phyloP scores from a whole-genome alignment of 2,113 vertebrate genomes.

The Zootoca vivipara region DNA sequence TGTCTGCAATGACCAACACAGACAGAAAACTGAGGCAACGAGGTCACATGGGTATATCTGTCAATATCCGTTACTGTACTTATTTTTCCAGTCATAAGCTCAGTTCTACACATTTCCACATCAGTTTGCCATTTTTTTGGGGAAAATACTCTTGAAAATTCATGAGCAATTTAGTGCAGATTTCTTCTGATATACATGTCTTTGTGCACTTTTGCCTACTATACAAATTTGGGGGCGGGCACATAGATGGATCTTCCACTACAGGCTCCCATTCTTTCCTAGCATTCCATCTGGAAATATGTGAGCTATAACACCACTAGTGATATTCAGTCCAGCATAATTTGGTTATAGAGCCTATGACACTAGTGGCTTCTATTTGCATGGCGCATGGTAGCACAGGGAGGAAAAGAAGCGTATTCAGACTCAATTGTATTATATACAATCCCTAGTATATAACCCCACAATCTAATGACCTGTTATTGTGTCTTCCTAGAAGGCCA shows the following conservation, averaged over 20 bases:
- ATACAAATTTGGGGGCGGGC: no score
- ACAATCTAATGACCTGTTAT: conserved; percentile 38
- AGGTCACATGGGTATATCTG: not conserved
- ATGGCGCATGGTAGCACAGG: not conserved
- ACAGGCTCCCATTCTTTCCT: not conserved
- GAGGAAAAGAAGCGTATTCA: not conserved
- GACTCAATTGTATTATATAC: not conserved
- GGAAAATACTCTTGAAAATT: no score
- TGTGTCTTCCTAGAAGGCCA: conserved; percentile 15
- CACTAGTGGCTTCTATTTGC: not conserved
- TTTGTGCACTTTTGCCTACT: no score
- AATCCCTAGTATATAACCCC: conserved; percentile 26
- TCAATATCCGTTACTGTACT: no score
- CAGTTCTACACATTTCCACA: no score
- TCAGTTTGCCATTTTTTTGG: no score
- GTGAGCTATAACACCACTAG: not conserved
- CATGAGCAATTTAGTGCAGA: no score
- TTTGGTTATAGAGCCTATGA: not conserved
- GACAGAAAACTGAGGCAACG: not conserved
- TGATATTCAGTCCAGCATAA: not conserved
- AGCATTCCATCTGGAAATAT: not conserved
- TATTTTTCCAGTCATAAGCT: no score
- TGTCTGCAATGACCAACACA: not conserved
- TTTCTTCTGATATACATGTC: no score
- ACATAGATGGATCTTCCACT: not conserved